phyloP scores from a whole-genome alignment of 2,888 invertebrate genomes.

The Gisinianus flammeolus region DNA sequence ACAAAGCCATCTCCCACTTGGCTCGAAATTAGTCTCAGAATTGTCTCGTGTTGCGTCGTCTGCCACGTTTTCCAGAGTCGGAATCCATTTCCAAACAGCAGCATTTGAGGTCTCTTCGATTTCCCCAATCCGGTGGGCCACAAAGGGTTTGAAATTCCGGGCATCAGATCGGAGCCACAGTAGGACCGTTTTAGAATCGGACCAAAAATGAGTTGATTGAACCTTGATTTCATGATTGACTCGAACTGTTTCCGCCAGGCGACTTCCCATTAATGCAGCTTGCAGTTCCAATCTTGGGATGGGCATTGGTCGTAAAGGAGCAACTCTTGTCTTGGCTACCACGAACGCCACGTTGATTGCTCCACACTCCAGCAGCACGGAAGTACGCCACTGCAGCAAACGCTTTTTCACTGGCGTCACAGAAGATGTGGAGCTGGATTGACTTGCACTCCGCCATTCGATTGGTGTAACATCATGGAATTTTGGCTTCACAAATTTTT shows the following conservation, averaged over 20 bases:
- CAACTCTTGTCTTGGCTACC: constrained; percentile 18
- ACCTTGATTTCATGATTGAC: constrained; percentile 1
- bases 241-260: neutral
- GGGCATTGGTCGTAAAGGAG: constrained; percentile 29
- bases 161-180: constrained; percentile 45
- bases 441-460: neutral
- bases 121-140: constrained; percentile 49
- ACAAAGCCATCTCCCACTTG: constrained; percentile 43
- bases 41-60: constrained; percentile 48
- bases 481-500: neutral
- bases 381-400: constrained; percentile 35
- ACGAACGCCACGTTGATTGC: neutral
- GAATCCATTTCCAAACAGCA: constrained; percentile 47
- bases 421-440: constrained; percentile 33
- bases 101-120: constrained; percentile 43
- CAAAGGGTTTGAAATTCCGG: constrained; percentile 43
- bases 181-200: constrained; percentile 46
- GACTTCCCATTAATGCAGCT: constrained; percentile 32
- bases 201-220: constrained; percentile 37
- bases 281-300: constrained; percentile 35
- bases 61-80: constrained; percentile 46
- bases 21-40: neutral
- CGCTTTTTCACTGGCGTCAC: constrained; percentile 40
- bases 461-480: constrained; percentile 14
- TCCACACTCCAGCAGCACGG: neutral